Percentiles rank a stretch among this genome's conserved stretches.
Evolutionary conservation across 2,888 invertebrate genomes (phyloP).

Genomic region (Keiferia lycopersicella): DNA sequence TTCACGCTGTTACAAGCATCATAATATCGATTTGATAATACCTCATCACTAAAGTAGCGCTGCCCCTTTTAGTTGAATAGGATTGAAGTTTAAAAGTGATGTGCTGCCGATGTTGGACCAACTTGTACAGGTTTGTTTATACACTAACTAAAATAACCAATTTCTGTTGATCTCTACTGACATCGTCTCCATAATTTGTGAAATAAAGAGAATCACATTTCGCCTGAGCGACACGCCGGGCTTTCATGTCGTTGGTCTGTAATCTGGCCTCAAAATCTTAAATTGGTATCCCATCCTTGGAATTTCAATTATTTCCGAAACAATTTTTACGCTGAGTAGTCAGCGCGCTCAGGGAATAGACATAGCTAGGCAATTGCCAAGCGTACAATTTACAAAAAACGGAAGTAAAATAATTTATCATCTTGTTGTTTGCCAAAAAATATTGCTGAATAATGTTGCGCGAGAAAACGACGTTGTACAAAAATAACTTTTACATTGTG

Average conservation of each 20-base stretch:
- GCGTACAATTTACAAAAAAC: slow-evolving; percentile 44
- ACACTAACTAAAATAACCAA: too few relatives aligned
- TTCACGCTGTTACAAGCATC: too few relatives aligned
- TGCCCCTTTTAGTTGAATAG: too few relatives aligned
- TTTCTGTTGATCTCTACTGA: too few relatives aligned
- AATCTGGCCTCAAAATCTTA: slow-evolving; percentile 6
- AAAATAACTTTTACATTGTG: slow-evolving; percentile 5
- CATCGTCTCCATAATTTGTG: too few relatives aligned
- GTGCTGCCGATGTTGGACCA: too few relatives aligned
- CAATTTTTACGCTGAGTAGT: slow-evolving; percentile 6
- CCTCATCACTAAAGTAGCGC: too few relatives aligned
- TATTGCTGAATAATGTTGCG: slow-evolving; percentile 15
- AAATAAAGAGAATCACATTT: too few relatives aligned
- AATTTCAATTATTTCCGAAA: slow-evolving; percentile 18
- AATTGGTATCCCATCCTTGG: neutral
- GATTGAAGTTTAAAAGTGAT: too few relatives aligned
- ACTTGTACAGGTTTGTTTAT: too few relatives aligned
- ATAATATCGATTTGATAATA: too few relatives aligned
- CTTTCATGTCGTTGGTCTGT: neutral
- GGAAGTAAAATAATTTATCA: slow-evolving; percentile 40
- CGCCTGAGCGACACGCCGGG: too few relatives aligned
- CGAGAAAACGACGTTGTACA: neutral
- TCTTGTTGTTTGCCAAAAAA: slow-evolving; percentile 34
- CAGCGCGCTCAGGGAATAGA: slow-evolving; percentile 39
- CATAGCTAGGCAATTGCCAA: slow-evolving; percentile 43